phyloP scores from a whole-genome alignment of 1,140 invertebrate species.

The Ganaspis sp. region DNA sequence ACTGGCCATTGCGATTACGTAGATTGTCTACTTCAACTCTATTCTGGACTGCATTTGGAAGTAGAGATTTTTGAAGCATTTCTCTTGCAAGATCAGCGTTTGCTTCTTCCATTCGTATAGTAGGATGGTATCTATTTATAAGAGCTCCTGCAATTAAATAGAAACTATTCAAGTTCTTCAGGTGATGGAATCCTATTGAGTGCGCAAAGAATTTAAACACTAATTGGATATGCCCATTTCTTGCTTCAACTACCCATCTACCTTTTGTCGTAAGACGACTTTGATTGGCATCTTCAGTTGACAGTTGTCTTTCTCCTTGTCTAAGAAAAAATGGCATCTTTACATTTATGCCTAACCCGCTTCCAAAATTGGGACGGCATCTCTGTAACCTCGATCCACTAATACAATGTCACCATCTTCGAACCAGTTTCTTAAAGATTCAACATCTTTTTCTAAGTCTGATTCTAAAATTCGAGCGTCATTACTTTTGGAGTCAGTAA shows the following conservation, averaged over 20 bases:
- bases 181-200: neutral
- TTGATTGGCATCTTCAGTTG: neutral
- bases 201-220: neutral
- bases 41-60: neutral
- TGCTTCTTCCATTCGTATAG: neutral
- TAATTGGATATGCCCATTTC: neutral
- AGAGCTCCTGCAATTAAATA: neutral
- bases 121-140: neutral
- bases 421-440: neutral
- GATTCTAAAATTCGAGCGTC: slow-evolving; percentile 23
- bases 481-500: slow-evolving; percentile 28
- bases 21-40: neutral
- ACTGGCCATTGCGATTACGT: too few relatives aligned
- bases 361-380: slow-evolving; percentile 1
- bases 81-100: neutral
- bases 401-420: neutral
- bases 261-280: neutral
- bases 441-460: neutral
- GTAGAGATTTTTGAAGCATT: neutral
- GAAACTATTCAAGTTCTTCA: neutral
- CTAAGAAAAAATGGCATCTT: neutral
- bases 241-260: neutral
- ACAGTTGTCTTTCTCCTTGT: neutral
- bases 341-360: neutral
- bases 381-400: neutral